Evolutionary conservation across 2,888 invertebrate species (phyloP).

Genomic region (Rhimphoctona megacephalus): DNA sequence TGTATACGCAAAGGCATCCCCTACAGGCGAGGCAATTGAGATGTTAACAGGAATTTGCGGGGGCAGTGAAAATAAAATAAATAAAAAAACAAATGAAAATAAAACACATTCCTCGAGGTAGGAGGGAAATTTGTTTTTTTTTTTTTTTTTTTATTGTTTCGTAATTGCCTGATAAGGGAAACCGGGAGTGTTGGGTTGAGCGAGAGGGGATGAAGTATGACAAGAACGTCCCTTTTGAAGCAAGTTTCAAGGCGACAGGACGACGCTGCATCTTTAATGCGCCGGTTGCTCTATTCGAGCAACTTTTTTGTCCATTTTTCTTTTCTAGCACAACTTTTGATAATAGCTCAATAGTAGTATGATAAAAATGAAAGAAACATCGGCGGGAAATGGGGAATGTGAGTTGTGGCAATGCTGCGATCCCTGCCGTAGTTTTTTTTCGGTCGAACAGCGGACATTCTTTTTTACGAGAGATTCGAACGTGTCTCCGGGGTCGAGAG

Average conservation of each 20-base stretch:
- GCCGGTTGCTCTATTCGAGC: constrained; percentile 69
- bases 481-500: neutral
- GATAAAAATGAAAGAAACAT: neutral
- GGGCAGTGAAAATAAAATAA: constrained; percentile 23
- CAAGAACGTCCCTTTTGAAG: constrained; percentile 10
- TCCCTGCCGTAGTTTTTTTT: too few species aligned
- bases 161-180: constrained; percentile 14
- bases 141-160: constrained; percentile 20
- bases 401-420: too few species aligned
- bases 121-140: constrained; percentile 1
- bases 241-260: constrained; percentile 40
- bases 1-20: constrained; percentile 3
- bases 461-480: neutral
- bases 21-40: constrained; percentile 45
- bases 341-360: neutral
- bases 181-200: neutral
- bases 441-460: neutral
- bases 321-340: neutral
- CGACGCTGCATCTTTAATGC: constrained; percentile 73
- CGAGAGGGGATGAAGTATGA: constrained; percentile 7
- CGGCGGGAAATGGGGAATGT: too few species aligned
- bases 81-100: constrained; percentile 12
- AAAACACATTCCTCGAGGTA: constrained; percentile 1
- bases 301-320: constrained; percentile 28
- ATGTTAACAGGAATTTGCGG: constrained; percentile 46